A percentile compares a stretch with the other conserved stretches of the same genome.
These are phyloP conservation scores for Procambarus virginalis DNA, from an alignment of 1,140 invertebrate genomes.

Conservation along the genomic window DNA sequence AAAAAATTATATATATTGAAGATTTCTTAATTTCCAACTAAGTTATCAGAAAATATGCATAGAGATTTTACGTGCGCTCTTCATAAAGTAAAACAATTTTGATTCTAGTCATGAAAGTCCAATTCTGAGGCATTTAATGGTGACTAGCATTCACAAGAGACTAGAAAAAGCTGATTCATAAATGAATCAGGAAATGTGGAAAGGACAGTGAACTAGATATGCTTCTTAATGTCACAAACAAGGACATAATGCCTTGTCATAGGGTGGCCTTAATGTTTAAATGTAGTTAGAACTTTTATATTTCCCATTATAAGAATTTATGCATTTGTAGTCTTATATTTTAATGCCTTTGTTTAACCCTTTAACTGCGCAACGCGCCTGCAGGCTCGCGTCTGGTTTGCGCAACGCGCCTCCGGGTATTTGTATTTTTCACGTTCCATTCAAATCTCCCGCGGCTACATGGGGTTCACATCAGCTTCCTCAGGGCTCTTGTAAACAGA, in stretches of 20 bases:
- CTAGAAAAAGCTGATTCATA: not conserved
- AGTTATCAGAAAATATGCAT: conserved; percentile 18
- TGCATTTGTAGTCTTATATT: conserved; percentile 9
- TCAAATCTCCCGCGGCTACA: too few relatives aligned
- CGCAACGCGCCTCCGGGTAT: too few relatives aligned
- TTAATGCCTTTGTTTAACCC: not conserved
- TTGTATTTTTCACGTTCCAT: too few relatives aligned
- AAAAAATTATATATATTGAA: not conserved
- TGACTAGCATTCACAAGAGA: conserved; percentile 33
- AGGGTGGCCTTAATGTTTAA: conserved; percentile 61
- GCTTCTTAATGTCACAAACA: conserved; percentile 60
- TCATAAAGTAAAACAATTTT: conserved; percentile 2
- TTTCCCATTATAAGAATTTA: conserved; percentile 41
- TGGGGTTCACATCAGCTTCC: too few relatives aligned
- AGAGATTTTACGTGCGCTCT: not conserved
- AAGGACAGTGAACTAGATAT: conserved; percentile 29
- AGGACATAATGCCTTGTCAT: conserved; percentile 63
- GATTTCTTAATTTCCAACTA: not conserved
- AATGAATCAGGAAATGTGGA: not conserved
- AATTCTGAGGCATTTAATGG: conserved; percentile 37
- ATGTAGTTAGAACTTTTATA: conserved; percentile 56
- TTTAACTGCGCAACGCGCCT: too few relatives aligned
- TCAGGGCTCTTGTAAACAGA: too few relatives aligned
- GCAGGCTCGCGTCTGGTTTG: too few relatives aligned
- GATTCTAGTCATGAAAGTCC: conserved; percentile 31